Percentiles rank a stretch among this genome's conserved stretches.
Conservation (phyloP, 2,888 invertebrate species). For the Cryptocephalus moraei region DNA sequence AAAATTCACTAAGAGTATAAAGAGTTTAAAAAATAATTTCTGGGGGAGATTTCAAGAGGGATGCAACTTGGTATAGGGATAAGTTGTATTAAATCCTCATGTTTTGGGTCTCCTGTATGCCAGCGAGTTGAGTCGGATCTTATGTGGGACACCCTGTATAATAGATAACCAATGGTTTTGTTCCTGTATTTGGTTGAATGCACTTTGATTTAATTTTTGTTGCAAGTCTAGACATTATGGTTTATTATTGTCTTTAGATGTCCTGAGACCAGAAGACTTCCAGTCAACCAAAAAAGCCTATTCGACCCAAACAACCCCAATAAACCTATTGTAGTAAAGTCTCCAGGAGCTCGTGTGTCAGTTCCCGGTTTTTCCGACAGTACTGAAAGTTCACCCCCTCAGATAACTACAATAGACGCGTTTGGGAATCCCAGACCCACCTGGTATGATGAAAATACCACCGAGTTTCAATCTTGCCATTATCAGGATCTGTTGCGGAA, state of each 20-base stretch:
- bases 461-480: constrained; percentile 50
- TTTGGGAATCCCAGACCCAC: constrained; percentile 41
- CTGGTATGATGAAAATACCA: constrained; percentile 49
- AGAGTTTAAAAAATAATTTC: too few relatives aligned
- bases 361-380: constrained; percentile 32
- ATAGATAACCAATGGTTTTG: too few relatives aligned
- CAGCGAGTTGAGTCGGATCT: too few relatives aligned
- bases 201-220: too few relatives aligned
- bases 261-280: constrained; percentile 12
- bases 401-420: constrained; percentile 38
- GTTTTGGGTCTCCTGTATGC: too few relatives aligned
- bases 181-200: too few relatives aligned
- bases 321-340: constrained; percentile 62
- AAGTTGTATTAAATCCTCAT: too few relatives aligned
- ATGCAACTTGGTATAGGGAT: too few relatives aligned
- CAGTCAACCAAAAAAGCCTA: constrained; percentile 40
- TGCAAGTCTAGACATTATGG: too few relatives aligned
- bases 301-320: constrained; percentile 57
- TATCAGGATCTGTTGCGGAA: constrained; percentile 50
- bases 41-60: too few relatives aligned
- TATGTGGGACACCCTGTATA: too few relatives aligned
- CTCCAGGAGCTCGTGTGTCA: constrained; percentile 29
- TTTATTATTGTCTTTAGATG: constrained; percentile 3
- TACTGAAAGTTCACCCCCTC: constrained; percentile 24
- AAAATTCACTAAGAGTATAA: too few relatives aligned